Evolutionary conservation across 1,140 invertebrate genomes (phyloP).

Genomic region (Euwallacea similis): DNA sequence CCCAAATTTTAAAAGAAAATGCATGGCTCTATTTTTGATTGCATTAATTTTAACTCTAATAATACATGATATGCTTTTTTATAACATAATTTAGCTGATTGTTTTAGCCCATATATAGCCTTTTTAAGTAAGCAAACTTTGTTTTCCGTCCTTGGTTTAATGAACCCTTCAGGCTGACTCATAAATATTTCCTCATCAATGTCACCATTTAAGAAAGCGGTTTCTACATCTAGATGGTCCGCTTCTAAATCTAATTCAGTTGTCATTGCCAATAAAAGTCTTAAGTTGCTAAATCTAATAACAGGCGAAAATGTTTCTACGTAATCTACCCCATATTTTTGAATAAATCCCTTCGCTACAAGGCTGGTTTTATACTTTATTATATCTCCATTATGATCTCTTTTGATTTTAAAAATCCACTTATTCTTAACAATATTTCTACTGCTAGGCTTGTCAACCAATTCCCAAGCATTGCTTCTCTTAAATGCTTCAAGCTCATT

Average conservation of each 20-base stretch:
- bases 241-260: conserved; percentile 27
- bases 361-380: conserved; percentile 47
- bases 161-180: conserved; percentile 41
- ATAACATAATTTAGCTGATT: conserved; percentile 54
- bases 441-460: conserved; percentile 43
- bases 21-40: conserved; percentile 47
- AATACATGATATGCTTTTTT: conserved; percentile 45
- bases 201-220: conserved; percentile 50
- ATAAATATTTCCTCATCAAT: conserved; percentile 47
- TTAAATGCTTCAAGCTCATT: conserved; percentile 45
- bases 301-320: conserved; percentile 51
- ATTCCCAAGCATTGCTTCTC: conserved; percentile 52
- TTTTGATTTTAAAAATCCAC: conserved; percentile 54
- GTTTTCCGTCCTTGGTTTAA: conserved; percentile 38
- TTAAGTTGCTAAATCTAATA: conserved; percentile 45
- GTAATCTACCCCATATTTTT: conserved; percentile 52
- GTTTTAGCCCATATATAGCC: conserved; percentile 55
- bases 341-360: conserved; percentile 53
- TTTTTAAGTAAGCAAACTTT: conserved; percentile 44
- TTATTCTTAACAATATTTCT: conserved; percentile 49
- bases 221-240: conserved; percentile 46
- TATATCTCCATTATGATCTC: conserved; percentile 48
- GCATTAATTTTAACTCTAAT: conserved; percentile 41
- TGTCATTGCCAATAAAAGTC: conserved; percentile 33
- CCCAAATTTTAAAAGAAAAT: conserved; percentile 44